phyloP scores from a whole-genome alignment of 64 coral and sea anemone genomes.

The Pocillopora damicornis region DNA sequence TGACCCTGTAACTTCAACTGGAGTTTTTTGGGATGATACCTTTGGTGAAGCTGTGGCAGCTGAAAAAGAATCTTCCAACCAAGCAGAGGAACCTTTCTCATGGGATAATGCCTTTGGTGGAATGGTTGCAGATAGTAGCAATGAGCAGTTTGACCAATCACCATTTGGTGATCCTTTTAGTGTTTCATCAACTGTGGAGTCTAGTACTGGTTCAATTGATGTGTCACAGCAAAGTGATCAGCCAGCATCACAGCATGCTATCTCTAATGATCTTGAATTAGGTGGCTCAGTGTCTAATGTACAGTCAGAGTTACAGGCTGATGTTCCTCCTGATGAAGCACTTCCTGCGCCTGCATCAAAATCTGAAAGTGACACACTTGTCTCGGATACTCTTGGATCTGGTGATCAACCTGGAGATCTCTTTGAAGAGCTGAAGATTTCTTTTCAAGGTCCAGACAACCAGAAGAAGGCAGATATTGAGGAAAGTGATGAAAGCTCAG shows the following conservation, averaged over 20 bases:
- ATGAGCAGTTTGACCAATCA: background rate
- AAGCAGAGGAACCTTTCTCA: constrained; percentile 7
- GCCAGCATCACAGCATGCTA: background rate
- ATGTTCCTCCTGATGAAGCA: background rate
- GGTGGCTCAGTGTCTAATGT: background rate
- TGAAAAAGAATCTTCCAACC: background rate
- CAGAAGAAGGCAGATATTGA: background rate
- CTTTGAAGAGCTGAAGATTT: background rate
- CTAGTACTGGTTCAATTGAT: background rate
- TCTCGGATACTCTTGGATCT: background rate
- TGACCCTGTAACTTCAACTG: background rate
- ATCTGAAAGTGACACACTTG: background rate
- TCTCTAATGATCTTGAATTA: background rate
- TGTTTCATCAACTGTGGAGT: background rate
- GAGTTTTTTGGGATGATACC: constrained; percentile 49
- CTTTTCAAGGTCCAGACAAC: background rate
- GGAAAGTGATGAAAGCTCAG: background rate
- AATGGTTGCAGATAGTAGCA: background rate
- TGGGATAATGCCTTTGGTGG: constrained; percentile 73
- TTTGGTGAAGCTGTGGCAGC: constrained; percentile 8
- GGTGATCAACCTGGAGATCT: background rate
- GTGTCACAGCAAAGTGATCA: background rate
- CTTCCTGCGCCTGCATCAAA: background rate
- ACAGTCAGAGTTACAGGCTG: background rate
- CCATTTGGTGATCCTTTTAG: constrained; percentile 30